These are phyloP conservation scores for Tachysurus fulvidraco DNA, from an alignment of 2,113 vertebrate genomes.

Conservation along the genomic window DNA sequence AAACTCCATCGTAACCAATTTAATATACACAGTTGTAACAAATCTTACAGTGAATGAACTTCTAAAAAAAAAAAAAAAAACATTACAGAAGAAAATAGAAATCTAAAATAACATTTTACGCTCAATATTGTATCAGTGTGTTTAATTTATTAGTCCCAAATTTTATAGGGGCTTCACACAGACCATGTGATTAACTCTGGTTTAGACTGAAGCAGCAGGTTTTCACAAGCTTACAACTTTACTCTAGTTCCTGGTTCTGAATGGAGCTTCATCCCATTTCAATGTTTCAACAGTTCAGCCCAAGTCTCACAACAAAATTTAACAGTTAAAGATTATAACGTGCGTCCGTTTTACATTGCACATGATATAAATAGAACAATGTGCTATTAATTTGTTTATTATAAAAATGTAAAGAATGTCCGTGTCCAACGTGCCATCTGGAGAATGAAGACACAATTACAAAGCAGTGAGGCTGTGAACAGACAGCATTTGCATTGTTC, in stretches of 20 bases:
- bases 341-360: not conserved
- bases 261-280: not conserved
- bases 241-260: conserved; percentile 3
- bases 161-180: no score
- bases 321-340: not conserved
- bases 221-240: not conserved
- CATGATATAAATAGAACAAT: not conserved
- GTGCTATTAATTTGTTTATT: not conserved
- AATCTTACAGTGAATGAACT: no score
- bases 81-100: no score
- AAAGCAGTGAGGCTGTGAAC: not conserved
- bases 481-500: not conserved
- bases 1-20: no score
- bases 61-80: no score
- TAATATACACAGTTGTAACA: no score
- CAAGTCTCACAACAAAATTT: not conserved
- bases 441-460: not conserved
- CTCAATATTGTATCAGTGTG: no score
- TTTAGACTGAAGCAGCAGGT: not conserved
- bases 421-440: not conserved
- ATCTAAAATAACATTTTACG: no score
- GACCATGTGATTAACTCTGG: not conserved
- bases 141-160: not conserved
- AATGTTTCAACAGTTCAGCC: not conserved
- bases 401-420: no score